Evolutionary conservation across 2,888 invertebrate genomes (phyloP), one percentile per base, ranked within the genome.

Genomic region (Parnassius orleans): DNA sequence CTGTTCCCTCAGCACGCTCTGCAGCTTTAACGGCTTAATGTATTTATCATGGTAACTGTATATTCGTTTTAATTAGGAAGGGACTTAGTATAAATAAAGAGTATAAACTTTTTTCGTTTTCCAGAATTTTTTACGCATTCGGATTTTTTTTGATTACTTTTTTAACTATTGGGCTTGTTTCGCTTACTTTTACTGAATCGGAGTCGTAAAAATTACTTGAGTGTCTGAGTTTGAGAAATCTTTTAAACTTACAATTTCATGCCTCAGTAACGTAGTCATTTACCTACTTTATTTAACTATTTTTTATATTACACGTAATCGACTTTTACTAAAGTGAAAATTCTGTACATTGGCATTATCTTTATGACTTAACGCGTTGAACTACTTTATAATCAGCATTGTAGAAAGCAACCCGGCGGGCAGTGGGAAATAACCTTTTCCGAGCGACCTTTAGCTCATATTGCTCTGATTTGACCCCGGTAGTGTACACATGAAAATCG

Each of bases 381-480:
- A 86, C 89, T 78, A 89, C 84, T 87, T 89, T 83, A 79, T 75
- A 81, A 81, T 78, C 71, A 70, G 71, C 75, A 76, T 69, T 66
- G 70, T 86, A 88, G 89, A 89, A 90, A 90, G 88, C 79, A 77
- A 78, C 79, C 80, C 66, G 68, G 69, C 66, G 66, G 80, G 84
- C 84, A 81, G 81, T 83, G 84, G 84, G 85, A 84, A 84, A 77
- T 84, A 77, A 89, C 89, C 90, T 89, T 89, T 90, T 68, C 71
- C 71, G 70, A 73, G 69, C 78, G 80, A 89, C 87, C 88, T 87
- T 82, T 89, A 76, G 74, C 79, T 82, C 73, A 80, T 86, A 82
- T 81, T 68, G 75, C 72, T 74, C 69, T 78, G 72, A 76, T 76
- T 72, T 70, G 84, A 86, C 83, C 87, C 83, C 84, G 78, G 83